Percentiles rank a stretch among this genome's conserved stretches.
Evolutionary conservation across 2,797 vertebrate species (phyloP).

Genomic region (Danio albolineatus): DNA sequence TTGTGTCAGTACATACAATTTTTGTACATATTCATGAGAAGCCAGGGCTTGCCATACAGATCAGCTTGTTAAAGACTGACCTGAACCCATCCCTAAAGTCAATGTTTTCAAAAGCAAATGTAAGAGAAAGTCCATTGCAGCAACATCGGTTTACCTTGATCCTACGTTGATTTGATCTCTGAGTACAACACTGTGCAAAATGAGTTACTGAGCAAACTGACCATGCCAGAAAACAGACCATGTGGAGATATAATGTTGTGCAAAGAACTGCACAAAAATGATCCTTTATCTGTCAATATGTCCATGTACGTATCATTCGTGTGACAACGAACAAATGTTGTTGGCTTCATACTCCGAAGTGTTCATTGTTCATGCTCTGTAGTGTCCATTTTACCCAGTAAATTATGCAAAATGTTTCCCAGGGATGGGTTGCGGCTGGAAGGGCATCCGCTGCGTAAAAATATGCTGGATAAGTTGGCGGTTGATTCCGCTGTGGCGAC

Average conservation of each 20-base stretch:
- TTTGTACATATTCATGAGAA: too few species aligned
- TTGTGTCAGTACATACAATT: too few species aligned
- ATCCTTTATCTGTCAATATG: neutral
- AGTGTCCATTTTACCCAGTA: neutral
- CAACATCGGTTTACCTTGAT: too few species aligned
- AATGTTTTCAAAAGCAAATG: neutral
- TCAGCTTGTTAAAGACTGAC: neutral
- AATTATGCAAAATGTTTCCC: too few species aligned
- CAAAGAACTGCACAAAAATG: neutral
- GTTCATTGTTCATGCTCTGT: too few species aligned
- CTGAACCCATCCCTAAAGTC: neutral
- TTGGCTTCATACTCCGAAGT: neutral
- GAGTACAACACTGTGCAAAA: neutral
- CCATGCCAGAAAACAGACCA: neutral
- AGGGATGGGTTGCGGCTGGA: too few species aligned
- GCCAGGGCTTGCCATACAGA: neutral
- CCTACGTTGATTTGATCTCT: too few species aligned
- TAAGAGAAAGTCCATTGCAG: neutral
- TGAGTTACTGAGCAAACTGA: neutral
- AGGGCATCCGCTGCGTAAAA: too few species aligned
- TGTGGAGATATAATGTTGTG: neutral
- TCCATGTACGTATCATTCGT: neutral
- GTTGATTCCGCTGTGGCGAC: too few species aligned
- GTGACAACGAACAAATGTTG: neutral
- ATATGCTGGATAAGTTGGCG: too few species aligned